Evolutionary conservation across 2,888 invertebrate genomes (phyloP), one percentile per base, ranked within the genome.

Genomic region (Alloplasta piceator): DNA sequence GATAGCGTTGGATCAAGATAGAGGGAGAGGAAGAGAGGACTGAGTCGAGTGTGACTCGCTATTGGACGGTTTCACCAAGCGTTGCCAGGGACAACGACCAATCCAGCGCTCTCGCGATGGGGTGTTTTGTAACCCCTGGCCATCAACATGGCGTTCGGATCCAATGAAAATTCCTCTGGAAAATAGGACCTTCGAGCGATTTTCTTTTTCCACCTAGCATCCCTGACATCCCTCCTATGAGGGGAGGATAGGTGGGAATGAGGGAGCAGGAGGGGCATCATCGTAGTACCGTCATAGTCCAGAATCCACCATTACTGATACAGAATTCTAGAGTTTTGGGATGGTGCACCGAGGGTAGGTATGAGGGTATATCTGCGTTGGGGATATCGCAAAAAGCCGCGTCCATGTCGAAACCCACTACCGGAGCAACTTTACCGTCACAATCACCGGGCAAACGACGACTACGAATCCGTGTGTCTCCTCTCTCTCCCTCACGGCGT

Each of bases 101-200:
- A 93, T 93, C 71, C 58, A 63, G 36, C 52, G 36, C 50, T 9
- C 81, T 77, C 84, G 79, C 76, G 76, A 72, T 64, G 76, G 87
- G 89, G 85, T 86, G 85, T 87, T 85, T 88, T 82, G 26, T 26
- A 26, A 72, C 84, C 85, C 88, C 88, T 85, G 84, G 82, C 76
- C 72, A 67, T 66, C 89, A 91, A 89, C 85, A 91, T 91, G 91
- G 91, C 90, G 90, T 77, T 87, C 84, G 82, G 26, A 26, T 82
- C 91, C 92, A 92, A 92, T 92, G 90, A 89, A 91, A 91, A 91
- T 91, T 90, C 89, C 89, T 89, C 88, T 86, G 88, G 89, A 92
- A 91, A 92, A 91, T 91, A 90, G 64, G 64, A 87, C 89, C 89
- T 88, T 86, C 90, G 87, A 90, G 90, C 89, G 89, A 89, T 90